Conservation (phyloP, 92 coral and sea anemone genomes). For the Porites cylindrica region DNA sequence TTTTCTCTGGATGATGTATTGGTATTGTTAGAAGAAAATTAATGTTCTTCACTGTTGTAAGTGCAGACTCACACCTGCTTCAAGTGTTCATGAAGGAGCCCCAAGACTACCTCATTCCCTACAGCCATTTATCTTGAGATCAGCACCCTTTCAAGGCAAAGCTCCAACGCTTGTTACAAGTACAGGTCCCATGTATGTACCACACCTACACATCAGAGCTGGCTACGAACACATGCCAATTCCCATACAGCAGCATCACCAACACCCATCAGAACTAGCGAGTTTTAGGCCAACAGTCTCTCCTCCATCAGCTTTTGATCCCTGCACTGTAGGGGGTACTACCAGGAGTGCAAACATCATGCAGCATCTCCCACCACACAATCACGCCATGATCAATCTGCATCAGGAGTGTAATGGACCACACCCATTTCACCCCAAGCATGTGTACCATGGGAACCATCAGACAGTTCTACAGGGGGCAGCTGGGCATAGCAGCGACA, state of each 20-base stretch:
- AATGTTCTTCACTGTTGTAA: too few species aligned
- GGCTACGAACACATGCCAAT: slow-evolving; percentile 54
- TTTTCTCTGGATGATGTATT: neutral
- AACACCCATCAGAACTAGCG: slow-evolving; percentile 24
- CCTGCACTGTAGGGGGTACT: slow-evolving; percentile 20
- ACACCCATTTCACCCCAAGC: slow-evolving; percentile 45
- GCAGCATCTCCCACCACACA: slow-evolving; percentile 34
- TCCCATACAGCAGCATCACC: slow-evolving; percentile 35
- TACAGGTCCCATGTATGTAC: slow-evolving; percentile 71
- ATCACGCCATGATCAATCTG: slow-evolving; percentile 18
- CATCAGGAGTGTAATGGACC: slow-evolving; percentile 44
- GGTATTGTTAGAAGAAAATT: too few species aligned
- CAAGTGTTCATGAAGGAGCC: slow-evolving; percentile 42
- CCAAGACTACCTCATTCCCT: slow-evolving; percentile 58
- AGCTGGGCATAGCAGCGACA: slow-evolving; percentile 52
- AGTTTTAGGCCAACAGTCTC: slow-evolving; percentile 30
- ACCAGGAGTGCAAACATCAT: slow-evolving; percentile 17
- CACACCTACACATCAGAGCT: slow-evolving; percentile 70
- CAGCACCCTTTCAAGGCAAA: slow-evolving; percentile 55
- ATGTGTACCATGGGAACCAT: slow-evolving; percentile 46
- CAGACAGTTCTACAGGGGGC: slow-evolving; percentile 29
- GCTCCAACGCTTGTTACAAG: slow-evolving; percentile 70
- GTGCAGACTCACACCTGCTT: slow-evolving; percentile 45
- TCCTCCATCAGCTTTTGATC: slow-evolving; percentile 49
- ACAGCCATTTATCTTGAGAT: slow-evolving; percentile 44